Conservation (phyloP, 1,140 invertebrate species). For the Goniozus legneri region DNA sequence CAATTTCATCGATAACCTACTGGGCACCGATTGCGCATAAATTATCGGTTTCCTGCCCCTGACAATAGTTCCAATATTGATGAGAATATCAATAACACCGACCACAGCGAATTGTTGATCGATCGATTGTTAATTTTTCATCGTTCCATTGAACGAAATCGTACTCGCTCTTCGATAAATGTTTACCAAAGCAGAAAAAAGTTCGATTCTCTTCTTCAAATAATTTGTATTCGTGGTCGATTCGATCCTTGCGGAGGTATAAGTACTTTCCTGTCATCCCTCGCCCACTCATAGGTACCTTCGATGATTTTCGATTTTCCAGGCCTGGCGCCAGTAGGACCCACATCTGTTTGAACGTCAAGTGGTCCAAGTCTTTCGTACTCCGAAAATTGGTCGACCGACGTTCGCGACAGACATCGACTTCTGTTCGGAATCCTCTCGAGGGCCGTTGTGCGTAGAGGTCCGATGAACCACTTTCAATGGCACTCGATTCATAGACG, state of each 20-base stretch:
- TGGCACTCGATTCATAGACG: slow-evolving; percentile 27
- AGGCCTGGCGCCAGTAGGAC: slow-evolving; percentile 30
- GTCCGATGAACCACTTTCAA: slow-evolving; percentile 23
- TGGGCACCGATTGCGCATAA: slow-evolving; percentile 40
- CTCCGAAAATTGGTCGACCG: slow-evolving; percentile 16
- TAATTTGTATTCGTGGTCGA: too few relatives aligned
- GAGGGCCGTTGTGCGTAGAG: too few relatives aligned
- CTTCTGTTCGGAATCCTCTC: slow-evolving; percentile 17
- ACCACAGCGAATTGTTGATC: slow-evolving; percentile 8
- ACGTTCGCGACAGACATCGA: slow-evolving; percentile 7
- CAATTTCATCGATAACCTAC: slow-evolving; percentile 34
- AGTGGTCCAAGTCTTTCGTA: too few relatives aligned
- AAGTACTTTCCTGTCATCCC: too few relatives aligned
- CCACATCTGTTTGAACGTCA: slow-evolving; percentile 15
- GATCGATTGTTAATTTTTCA: neutral
- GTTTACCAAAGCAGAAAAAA: too few relatives aligned
- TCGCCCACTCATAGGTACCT: too few relatives aligned
- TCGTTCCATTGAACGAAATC: neutral
- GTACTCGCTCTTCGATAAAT: too few relatives aligned
- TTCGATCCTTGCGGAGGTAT: too few relatives aligned
- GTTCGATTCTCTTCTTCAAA: too few relatives aligned
- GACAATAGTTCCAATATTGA: slow-evolving; percentile 48
- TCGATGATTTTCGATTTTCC: slow-evolving; percentile 29
- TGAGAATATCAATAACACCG: slow-evolving; percentile 49
- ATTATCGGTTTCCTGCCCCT: slow-evolving; percentile 35